Percentiles rank a stretch among this genome's conserved stretches.
Evolutionary conservation across 2,888 invertebrate species (phyloP).

Genomic region (Nymphalis polychloros): DNA sequence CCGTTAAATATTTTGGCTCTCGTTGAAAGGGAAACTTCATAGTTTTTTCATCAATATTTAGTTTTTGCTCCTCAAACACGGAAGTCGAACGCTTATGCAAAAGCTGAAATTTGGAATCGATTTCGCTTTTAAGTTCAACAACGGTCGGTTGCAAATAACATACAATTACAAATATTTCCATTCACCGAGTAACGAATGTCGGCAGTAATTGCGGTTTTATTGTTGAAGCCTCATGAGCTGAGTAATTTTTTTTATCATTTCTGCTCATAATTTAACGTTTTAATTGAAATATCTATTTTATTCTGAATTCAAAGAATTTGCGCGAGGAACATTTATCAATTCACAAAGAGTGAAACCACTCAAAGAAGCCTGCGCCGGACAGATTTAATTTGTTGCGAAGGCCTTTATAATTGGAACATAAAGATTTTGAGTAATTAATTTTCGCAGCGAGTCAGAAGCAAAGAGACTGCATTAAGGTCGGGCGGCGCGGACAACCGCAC

Average conservation of each 20-base stretch:
- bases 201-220: slow-evolving; percentile 56
- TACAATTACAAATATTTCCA: slow-evolving; percentile 70
- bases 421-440: slow-evolving; percentile 83
- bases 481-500: slow-evolving; percentile 59
- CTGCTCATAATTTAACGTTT: slow-evolving; percentile 63
- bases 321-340: slow-evolving; percentile 80
- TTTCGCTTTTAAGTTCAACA: slow-evolving; percentile 70
- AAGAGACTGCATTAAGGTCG: slow-evolving; percentile 74
- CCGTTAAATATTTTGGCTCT: slow-evolving; percentile 80
- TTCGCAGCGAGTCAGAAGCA: slow-evolving; percentile 81
- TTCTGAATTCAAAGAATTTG: slow-evolving; percentile 76
- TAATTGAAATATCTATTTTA: slow-evolving; percentile 54
- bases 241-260: slow-evolving; percentile 55
- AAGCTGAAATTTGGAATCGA: slow-evolving; percentile 71
- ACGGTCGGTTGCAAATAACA: slow-evolving; percentile 61
- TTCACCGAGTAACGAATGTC: slow-evolving; percentile 55
- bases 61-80: slow-evolving; percentile 76
- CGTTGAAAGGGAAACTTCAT: slow-evolving; percentile 79
- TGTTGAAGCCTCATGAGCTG: slow-evolving; percentile 56
- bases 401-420: slow-evolving; percentile 83
- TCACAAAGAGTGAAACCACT: slow-evolving; percentile 81
- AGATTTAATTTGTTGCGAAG: slow-evolving; percentile 83
- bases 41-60: slow-evolving; percentile 71
- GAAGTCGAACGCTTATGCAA: slow-evolving; percentile 79
- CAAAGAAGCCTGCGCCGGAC: slow-evolving; percentile 80